Base-by-base conservation (phyloP, 2,113 vertebrate genomes). In the Meriones unguiculatus region DNA sequence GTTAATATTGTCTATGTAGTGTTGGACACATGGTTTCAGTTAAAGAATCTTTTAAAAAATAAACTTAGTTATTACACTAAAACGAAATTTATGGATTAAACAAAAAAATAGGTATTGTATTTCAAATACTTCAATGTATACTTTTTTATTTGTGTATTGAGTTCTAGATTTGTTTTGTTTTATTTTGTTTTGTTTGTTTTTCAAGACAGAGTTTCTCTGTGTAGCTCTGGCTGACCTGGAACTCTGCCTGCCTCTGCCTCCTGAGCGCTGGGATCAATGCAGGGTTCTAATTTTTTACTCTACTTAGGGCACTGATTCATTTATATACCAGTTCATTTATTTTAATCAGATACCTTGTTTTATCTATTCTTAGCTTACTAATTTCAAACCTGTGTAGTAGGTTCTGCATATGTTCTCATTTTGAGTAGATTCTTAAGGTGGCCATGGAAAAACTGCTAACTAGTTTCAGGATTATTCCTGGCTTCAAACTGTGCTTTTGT, bases 221-320 rank as follows among this genome's bases (percentile, higher is more conserved):
- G n/a, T 73, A 73, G 72, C 38, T 18, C 72, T 38, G 20, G n/a
- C 9, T 73, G 18, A 7, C 20, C 72, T 73, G 17, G 72, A 38
- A 38, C n/a, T 73, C 18, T 3, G 9, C 72, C 35, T 73, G 70
- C n/a, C 18, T 72, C 35, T 73, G 18, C 7, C 7, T 72, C 69
- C 32, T 18, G 14, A 38, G n/a, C 38, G 72, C n/a, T 38, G n/a
- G 72, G 2, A 38, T 38, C 38, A 73, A 73, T 38, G 20, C 20
- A 80, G 90, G 85, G 35, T 81, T 95, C 9, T 76, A 50, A 35
- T 64, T 95, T 89, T 96, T 89, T 86, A 32, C 90, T 96, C 6
- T 13, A 24, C 25, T 95, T 75, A 90, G 17, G 57, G 50, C 18
- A 89, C 30, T 77, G 30, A 76, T 72, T 92, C 50, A 80, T 4